Percentiles rank a stretch among this genome's conserved stretches.
Conservation (phyloP, 2,113 vertebrate genomes). For the Heloderma charlesbogerti region DNA sequence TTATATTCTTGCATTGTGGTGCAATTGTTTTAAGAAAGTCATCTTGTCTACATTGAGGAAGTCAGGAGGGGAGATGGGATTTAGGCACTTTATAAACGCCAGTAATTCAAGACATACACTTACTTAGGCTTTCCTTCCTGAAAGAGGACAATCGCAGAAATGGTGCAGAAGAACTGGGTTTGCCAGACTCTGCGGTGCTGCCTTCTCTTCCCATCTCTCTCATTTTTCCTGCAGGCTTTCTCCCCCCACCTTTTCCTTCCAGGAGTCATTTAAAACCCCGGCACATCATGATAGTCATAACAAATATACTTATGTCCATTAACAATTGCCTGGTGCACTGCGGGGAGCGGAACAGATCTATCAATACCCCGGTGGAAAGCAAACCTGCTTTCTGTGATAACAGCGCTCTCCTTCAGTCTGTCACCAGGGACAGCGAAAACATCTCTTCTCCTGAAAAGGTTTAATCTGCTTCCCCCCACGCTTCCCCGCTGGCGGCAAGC, state of each 20-base stretch:
- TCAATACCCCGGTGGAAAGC: background rate
- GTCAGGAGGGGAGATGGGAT: background rate
- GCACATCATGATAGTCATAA: background rate
- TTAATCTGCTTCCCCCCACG: background rate
- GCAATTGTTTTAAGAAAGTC: background rate
- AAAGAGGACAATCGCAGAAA: slow-evolving; percentile 14
- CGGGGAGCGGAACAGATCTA: accelerated
- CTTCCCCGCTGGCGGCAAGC: accelerated
- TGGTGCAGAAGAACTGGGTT: slow-evolving; percentile 21
- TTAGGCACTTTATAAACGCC: background rate
- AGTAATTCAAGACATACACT: background rate
- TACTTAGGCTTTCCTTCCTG: background rate
- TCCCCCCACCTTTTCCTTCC: background rate
- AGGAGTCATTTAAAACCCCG: background rate
- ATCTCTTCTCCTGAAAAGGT: accelerated
- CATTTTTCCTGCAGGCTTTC: slow-evolving; percentile 15
- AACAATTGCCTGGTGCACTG: background rate
- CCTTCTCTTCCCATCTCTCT: background rate
- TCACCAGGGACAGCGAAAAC: accelerated
- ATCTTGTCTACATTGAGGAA: background rate
- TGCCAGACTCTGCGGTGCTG: background rate
- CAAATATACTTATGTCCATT: slow-evolving; percentile 22
- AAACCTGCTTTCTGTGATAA: accelerated
- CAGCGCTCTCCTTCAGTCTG: accelerated
- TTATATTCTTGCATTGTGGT: background rate